These are phyloP conservation scores for Blera fallax DNA, from an alignment of 2,888 invertebrate genomes.

Conservation along the genomic window DNA sequence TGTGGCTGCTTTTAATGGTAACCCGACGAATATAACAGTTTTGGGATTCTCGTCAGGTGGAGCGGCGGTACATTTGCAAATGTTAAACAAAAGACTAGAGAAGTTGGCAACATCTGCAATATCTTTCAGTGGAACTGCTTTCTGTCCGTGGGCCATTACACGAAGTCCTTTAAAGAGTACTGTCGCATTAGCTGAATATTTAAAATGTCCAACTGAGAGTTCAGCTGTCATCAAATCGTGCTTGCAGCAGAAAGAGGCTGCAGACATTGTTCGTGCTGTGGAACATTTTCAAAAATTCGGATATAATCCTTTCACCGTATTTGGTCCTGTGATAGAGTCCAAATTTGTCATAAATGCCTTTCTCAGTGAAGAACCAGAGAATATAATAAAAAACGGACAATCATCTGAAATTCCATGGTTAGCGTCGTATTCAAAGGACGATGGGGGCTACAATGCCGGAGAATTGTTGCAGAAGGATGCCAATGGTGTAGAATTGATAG, in stretches of 20 bases:
- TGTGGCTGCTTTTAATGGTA: constrained; percentile 87
- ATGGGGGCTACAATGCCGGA: constrained; percentile 87
- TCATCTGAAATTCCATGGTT: constrained; percentile 88
- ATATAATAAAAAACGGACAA: constrained; percentile 84
- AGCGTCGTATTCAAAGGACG: constrained; percentile 86
- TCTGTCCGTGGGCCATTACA: constrained; percentile 85
- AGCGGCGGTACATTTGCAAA: constrained; percentile 88
- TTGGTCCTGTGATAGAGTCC: constrained; percentile 88
- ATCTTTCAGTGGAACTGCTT: constrained; percentile 87
- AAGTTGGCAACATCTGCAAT: constrained; percentile 70
- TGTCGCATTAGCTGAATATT: constrained; percentile 83
- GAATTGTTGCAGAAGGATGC: constrained; percentile 79
- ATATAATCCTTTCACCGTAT: constrained; percentile 88
- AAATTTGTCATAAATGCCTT: constrained; percentile 83
- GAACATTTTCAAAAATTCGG: constrained; percentile 81
- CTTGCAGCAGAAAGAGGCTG: constrained; percentile 85
- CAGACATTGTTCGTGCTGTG: constrained; percentile 84
- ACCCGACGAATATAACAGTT: constrained; percentile 87
- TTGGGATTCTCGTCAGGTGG: constrained; percentile 89
- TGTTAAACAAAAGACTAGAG: constrained; percentile 83
- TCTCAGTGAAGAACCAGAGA: constrained; percentile 86
- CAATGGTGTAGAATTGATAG: constrained; percentile 81
- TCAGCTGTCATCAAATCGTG: constrained; percentile 85
- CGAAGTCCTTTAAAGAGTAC: constrained; percentile 84
- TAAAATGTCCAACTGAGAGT: constrained; percentile 85